phyloP scores from a whole-genome alignment of 2,888 invertebrate species.

The Masnerella sp. region DNA sequence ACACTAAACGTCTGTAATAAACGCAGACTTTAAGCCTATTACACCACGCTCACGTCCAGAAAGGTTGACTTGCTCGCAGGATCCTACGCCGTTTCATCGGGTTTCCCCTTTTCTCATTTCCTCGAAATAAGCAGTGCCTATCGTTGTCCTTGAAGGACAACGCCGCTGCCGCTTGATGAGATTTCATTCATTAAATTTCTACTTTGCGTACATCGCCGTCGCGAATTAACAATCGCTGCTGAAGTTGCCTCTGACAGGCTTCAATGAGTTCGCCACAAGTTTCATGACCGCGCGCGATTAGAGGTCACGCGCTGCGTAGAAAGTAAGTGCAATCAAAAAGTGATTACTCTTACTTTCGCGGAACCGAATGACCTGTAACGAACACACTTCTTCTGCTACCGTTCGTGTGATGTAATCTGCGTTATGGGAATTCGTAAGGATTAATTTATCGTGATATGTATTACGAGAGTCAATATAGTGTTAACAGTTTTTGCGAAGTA shows the following conservation, averaged over 20 bases:
- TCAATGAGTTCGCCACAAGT: constrained; percentile 11
- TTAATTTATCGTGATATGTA: no score
- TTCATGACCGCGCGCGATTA: constrained; percentile 29
- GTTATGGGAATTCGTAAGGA: no score
- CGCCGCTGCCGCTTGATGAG: constrained; percentile 13
- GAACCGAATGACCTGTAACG: constrained; percentile 4
- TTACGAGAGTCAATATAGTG: no score
- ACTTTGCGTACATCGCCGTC: not conserved
- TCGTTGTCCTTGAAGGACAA: constrained; percentile 32
- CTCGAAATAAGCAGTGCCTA: constrained; percentile 34
- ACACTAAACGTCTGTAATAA: no score
- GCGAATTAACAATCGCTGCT: not conserved
- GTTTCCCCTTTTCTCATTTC: constrained; percentile 40
- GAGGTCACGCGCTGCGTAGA: constrained; percentile 31
- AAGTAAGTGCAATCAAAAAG: constrained; percentile 35
- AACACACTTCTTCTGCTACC: constrained; percentile 1
- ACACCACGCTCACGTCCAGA: constrained; percentile 34
- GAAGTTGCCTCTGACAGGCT: not conserved
- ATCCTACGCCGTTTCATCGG: constrained; percentile 30
- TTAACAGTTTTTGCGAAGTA: no score
- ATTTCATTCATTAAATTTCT: constrained; percentile 25
- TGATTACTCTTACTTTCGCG: constrained; percentile 39
- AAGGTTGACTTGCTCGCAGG: constrained; percentile 37
- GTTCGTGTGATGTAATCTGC: constrained; percentile 24
- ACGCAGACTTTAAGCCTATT: constrained; percentile 28